Evolutionary conservation across 2,113 vertebrate species (phyloP).

Genomic region (Butastur rufipennis): DNA sequence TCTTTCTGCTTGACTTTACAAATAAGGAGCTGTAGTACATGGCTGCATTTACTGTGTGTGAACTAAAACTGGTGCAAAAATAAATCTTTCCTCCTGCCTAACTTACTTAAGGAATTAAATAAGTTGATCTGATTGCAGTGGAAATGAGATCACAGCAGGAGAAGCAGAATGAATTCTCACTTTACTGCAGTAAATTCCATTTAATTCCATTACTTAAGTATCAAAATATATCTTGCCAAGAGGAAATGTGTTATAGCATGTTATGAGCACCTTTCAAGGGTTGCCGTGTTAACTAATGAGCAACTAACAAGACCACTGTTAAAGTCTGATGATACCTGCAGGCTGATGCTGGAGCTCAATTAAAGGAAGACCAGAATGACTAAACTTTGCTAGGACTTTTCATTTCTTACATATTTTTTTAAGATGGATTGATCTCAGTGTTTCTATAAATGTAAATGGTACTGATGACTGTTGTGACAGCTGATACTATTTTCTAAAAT

Average conservation of each 20-base stretch:
- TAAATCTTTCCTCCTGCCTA: background rate
- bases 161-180: background rate
- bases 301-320: constrained; percentile 1
- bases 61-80: background rate
- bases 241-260: background rate
- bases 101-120: background rate
- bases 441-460: constrained; percentile 9
- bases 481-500: background rate
- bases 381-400: constrained; percentile 5
- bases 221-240: background rate
- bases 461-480: constrained; percentile 12
- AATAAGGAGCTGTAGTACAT: constrained; percentile 40
- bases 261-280: constrained; percentile 17
- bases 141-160: background rate
- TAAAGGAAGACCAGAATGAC: constrained; percentile 20
- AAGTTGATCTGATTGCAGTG: background rate
- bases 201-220: background rate
- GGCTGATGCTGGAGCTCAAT: background rate
- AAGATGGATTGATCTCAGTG: background rate
- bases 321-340: background rate
- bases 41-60: background rate
- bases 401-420: constrained; percentile 4
- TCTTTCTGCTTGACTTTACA: constrained; percentile 44
- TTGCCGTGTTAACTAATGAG: background rate
- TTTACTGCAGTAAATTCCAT: background rate